These are phyloP conservation scores for Heliconius charithonia DNA, from an alignment of 2,888 invertebrate genomes.

Conservation along the genomic window DNA sequence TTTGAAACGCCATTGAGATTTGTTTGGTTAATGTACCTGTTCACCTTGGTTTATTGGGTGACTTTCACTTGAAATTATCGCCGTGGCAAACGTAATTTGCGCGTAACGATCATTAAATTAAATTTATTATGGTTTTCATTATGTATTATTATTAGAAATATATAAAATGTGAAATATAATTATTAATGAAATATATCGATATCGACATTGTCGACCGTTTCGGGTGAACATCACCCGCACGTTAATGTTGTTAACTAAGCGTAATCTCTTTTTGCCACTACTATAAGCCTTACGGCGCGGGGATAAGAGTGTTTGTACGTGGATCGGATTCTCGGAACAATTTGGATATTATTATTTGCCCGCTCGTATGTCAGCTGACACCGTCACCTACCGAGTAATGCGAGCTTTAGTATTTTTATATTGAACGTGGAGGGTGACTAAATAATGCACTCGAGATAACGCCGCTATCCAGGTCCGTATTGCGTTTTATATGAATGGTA, in stretches of 20 bases:
- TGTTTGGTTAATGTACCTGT: conserved; percentile 12
- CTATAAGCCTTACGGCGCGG: conserved; percentile 30
- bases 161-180: too few species aligned
- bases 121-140: neutral
- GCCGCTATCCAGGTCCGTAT: neutral
- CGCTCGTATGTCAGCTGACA: conserved; percentile 48
- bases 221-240: conserved; percentile 62
- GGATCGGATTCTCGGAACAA: neutral
- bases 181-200: conserved; percentile 49
- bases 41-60: conserved; percentile 34
- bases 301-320: conserved; percentile 36
- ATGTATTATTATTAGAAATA: neutral
- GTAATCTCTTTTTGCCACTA: conserved; percentile 52
- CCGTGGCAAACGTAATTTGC: conserved; percentile 6
- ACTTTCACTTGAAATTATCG: conserved; percentile 49
- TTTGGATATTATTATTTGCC: conserved; percentile 43
- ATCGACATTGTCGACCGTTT: conserved; percentile 23
- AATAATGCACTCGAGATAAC: conserved; percentile 23
- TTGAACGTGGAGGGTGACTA: conserved; percentile 36
- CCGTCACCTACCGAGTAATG: conserved; percentile 38
- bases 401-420: conserved; percentile 35
- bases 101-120: neutral
- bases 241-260: conserved; percentile 61
- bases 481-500: neutral
- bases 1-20: neutral